Percentiles rank a stretch among this genome's conserved stretches.
Evolutionary conservation across 2,797 vertebrate species (phyloP).

Genomic region (Xenentodon cancila): DNA sequence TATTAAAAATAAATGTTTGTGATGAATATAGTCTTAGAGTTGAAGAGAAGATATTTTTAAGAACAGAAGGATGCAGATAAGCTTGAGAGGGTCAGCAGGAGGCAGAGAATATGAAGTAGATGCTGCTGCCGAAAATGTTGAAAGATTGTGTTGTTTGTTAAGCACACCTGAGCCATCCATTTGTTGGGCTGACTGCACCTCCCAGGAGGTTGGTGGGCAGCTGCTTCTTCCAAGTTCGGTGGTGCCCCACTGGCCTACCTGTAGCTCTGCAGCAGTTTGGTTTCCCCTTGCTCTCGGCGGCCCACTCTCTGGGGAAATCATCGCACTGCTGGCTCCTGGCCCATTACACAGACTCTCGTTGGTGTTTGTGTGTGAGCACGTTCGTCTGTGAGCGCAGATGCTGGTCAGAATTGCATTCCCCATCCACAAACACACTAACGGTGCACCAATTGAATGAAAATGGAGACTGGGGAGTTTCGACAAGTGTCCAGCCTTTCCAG

Average conservation of each 20-base stretch:
- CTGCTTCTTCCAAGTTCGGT: slow-evolving; percentile 64
- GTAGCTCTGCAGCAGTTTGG: slow-evolving; percentile 67
- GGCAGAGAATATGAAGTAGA: slow-evolving; percentile 46
- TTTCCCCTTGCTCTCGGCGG: slow-evolving; percentile 58
- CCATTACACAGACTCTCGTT: slow-evolving; percentile 59
- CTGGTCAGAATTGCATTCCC: slow-evolving; percentile 43
- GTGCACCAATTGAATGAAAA: slow-evolving; percentile 69
- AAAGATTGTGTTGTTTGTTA: slow-evolving; percentile 53
- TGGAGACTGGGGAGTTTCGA: slow-evolving; percentile 51
- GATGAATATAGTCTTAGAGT: too few species aligned
- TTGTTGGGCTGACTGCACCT: slow-evolving; percentile 38
- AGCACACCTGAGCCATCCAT: slow-evolving; percentile 75
- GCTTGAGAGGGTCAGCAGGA: slow-evolving; percentile 48
- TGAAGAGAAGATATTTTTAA: neutral
- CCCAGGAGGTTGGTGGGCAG: slow-evolving; percentile 69
- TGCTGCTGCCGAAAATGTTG: slow-evolving; percentile 51
- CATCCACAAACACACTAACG: slow-evolving; percentile 66
- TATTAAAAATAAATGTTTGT: too few species aligned
- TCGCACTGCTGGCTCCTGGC: slow-evolving; percentile 58
- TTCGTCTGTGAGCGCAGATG: slow-evolving; percentile 30
- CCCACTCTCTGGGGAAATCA: slow-evolving; percentile 70
- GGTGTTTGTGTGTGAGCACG: slow-evolving; percentile 15
- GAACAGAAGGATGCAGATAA: neutral
- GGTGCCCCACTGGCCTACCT: slow-evolving; percentile 70
- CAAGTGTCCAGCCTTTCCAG: slow-evolving; percentile 27